These are phyloP conservation scores for Myotis davidii DNA, from an alignment of 2,113 vertebrate genomes.

Conservation along the genomic window DNA sequence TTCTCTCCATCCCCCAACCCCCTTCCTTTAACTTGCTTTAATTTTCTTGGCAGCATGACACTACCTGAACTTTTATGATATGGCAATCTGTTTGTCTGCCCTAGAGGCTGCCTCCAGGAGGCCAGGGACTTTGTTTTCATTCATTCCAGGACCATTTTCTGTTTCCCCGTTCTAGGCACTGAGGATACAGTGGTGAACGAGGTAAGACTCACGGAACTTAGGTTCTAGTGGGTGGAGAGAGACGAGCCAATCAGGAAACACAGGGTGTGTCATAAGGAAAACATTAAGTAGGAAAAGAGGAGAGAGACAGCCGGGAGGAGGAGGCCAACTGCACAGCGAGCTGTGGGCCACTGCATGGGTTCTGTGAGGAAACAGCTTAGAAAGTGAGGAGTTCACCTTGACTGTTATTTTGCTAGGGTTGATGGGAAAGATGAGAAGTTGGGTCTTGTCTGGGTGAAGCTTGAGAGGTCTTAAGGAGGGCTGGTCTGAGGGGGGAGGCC, in stretches of 20 bases:
- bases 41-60: background rate
- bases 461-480: background rate
- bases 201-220: background rate
- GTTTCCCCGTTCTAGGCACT: background rate
- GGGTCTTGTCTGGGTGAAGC: background rate
- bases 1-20: no score
- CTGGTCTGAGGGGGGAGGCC: background rate
- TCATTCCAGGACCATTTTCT: background rate
- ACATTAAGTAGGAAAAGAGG: no score
- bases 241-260: background rate
- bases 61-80: background rate
- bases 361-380: background rate
- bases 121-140: background rate
- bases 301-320: background rate
- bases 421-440: background rate
- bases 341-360: background rate
- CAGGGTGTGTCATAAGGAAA: background rate
- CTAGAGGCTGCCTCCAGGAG: background rate
- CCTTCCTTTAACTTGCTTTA: background rate
- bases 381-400: background rate
- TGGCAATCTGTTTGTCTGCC: background rate
- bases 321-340: accelerated
- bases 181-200: background rate
- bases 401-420: background rate
- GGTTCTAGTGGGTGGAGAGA: background rate